Conservation (phyloP, 2,113 vertebrate species). For the Colius striatus region DNA sequence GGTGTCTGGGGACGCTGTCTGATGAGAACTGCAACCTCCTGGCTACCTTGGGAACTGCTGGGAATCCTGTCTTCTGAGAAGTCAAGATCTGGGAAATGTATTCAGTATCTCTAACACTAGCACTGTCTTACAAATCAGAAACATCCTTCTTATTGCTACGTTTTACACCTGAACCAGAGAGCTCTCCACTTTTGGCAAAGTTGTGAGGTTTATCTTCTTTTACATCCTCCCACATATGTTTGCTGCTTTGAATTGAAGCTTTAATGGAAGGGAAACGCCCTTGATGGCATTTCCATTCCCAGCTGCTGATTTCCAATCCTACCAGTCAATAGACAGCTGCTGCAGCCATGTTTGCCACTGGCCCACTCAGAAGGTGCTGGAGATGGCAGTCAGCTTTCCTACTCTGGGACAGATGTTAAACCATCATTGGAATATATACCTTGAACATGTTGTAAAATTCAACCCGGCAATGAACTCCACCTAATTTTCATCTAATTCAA, state of each 20-base stretch:
- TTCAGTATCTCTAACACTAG: not conserved
- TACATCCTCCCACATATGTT: rapidly evolving
- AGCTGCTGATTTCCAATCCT: not conserved
- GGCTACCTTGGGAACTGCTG: not conserved
- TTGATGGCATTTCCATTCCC: not conserved
- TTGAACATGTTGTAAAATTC: not conserved
- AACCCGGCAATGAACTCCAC: not conserved
- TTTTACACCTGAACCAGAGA: not conserved
- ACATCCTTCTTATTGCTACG: not conserved
- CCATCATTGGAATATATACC: not conserved
- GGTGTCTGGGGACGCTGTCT: rapidly evolving
- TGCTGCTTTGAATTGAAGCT: not conserved
- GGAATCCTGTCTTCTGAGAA: not conserved
- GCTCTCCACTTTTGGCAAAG: not conserved
- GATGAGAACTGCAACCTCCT: not conserved
- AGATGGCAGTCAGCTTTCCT: not conserved
- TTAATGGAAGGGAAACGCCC: not conserved
- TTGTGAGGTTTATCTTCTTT: not conserved
- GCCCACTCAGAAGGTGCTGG: not conserved
- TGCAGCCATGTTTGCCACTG: rapidly evolving
- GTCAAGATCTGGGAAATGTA: not conserved
- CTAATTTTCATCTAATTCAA: not conserved
- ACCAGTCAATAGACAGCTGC: rapidly evolving
- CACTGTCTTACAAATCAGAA: not conserved
- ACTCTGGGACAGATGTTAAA: not conserved